phyloP scores from a whole-genome alignment of 2,113 vertebrate species.

The Takifugu flavidus region DNA sequence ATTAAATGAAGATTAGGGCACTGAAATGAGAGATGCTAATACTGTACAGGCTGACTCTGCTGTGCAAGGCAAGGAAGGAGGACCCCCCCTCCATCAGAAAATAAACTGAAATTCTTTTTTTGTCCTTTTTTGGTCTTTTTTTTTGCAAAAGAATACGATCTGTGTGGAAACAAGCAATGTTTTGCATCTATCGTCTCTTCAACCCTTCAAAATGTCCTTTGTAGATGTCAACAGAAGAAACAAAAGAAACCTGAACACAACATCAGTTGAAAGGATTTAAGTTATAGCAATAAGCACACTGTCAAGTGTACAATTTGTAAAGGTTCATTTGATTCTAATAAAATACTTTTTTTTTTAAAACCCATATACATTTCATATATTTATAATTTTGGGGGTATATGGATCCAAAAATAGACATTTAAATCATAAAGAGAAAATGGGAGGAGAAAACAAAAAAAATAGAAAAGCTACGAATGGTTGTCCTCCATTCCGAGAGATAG shows the following conservation, averaged over 20 bases:
- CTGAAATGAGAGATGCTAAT: conserved; percentile 55
- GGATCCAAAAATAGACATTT: conserved; percentile 74
- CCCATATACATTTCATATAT: conserved; percentile 79
- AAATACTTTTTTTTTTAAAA: conserved; percentile 74
- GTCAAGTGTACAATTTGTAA: conserved; percentile 84
- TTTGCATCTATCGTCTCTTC: conserved; percentile 73
- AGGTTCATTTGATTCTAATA: conserved; percentile 76
- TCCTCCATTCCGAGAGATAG: conserved; percentile 20
- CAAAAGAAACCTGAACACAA: conserved; percentile 79
- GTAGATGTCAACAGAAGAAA: conserved; percentile 38
- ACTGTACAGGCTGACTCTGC: conserved; percentile 51
- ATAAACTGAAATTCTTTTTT: conserved; percentile 42
- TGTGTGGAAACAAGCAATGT: conserved; percentile 82
- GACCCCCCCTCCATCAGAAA: conserved; percentile 24
- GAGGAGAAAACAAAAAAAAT: conserved; percentile 38
- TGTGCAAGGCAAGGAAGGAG: conserved; percentile 40
- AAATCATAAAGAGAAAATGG: conserved; percentile 79
- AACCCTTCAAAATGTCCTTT: conserved; percentile 45
- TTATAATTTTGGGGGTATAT: conserved; percentile 71
- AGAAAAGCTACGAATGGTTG: conserved; percentile 59
- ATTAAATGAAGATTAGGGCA: conserved; percentile 57
- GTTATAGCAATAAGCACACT: conserved; percentile 72
- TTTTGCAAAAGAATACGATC: conserved; percentile 75
- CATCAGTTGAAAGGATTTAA: conserved; percentile 80
- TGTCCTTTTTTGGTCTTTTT: conserved; percentile 56